Evolutionary conservation across 2,888 invertebrate genomes (phyloP).

Genomic region (Vannuccia rotundouncinata): DNA sequence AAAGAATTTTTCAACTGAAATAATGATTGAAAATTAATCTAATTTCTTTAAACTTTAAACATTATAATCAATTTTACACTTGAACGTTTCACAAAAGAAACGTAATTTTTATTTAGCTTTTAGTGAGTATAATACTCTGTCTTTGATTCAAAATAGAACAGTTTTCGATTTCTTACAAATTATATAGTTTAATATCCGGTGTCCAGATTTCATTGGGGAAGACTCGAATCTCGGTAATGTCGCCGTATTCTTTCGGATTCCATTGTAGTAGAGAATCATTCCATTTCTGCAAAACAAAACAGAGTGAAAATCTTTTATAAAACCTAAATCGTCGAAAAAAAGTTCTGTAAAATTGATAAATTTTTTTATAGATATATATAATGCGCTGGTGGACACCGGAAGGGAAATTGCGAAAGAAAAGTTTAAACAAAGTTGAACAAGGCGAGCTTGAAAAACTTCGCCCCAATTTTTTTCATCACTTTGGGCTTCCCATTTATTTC

Average conservation of each 20-base stretch:
- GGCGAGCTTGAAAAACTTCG: background rate
- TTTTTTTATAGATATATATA: no score
- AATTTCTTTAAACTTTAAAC: no score
- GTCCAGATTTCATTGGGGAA: conserved; percentile 39
- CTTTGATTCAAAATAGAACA: no score
- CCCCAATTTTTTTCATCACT: background rate
- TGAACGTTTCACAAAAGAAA: no score
- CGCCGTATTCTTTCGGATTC: conserved; percentile 32
- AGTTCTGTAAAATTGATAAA: no score
- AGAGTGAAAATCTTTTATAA: background rate
- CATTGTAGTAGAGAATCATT: conserved; percentile 35
- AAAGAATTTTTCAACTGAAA: no score
- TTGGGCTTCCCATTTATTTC: background rate
- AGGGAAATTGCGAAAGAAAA: background rate
- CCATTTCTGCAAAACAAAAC: conserved; percentile 29
- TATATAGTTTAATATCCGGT: conserved; percentile 28
- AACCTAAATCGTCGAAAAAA: background rate
- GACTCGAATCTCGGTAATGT: conserved; percentile 34
- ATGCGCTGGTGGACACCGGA: background rate
- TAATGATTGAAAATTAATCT: no score
- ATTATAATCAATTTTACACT: no score
- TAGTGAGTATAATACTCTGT: no score
- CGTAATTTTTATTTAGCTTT: no score
- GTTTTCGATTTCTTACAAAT: background rate
- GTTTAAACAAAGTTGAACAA: background rate